Conservation (phyloP, 2,888 invertebrate genomes). For the Diogma glabrata region DNA sequence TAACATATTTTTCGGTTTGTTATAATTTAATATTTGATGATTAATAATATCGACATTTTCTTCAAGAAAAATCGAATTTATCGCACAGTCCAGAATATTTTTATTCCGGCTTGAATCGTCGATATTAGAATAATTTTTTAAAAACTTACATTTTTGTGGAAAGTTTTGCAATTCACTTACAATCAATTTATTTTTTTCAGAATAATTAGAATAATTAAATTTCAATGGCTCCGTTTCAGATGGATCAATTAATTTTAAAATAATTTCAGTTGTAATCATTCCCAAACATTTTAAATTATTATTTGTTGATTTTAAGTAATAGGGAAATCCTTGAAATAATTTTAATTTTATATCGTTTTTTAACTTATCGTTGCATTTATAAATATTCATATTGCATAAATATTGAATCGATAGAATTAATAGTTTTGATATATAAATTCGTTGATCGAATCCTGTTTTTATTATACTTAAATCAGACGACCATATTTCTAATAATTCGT, state of each 20-base stretch:
- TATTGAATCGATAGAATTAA: constrained; percentile 44
- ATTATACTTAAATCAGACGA: constrained; percentile 49
- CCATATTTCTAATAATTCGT: constrained; percentile 54
- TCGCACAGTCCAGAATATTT: constrained; percentile 1
- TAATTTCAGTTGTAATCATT: constrained; percentile 60
- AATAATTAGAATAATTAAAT: constrained; percentile 54
- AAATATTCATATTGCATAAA: constrained; percentile 28
- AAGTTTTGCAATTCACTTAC: constrained; percentile 38
- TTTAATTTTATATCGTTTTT: constrained; percentile 28
- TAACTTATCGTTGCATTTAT: constrained; percentile 22
- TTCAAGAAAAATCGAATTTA: too few species aligned
- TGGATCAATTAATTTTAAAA: constrained; percentile 38
- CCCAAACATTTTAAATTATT: constrained; percentile 52
- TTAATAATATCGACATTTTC: not conserved
- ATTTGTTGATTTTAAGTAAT: constrained; percentile 55
- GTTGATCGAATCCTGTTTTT: constrained; percentile 54
- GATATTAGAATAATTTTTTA: not conserved
- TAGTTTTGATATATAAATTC: constrained; percentile 55
- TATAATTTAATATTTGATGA: too few species aligned
- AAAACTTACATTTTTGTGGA: constrained; percentile 13
- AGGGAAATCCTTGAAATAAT: constrained; percentile 51
- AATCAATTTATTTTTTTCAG: constrained; percentile 38
- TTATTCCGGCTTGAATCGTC: not conserved
- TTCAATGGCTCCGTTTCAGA: constrained; percentile 39
- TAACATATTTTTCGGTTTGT: too few species aligned